Percentiles rank a stretch among this genome's conserved stretches.
phyloP scores from a whole-genome alignment of 2,888 invertebrate species.

The Agonopterix arenella region DNA sequence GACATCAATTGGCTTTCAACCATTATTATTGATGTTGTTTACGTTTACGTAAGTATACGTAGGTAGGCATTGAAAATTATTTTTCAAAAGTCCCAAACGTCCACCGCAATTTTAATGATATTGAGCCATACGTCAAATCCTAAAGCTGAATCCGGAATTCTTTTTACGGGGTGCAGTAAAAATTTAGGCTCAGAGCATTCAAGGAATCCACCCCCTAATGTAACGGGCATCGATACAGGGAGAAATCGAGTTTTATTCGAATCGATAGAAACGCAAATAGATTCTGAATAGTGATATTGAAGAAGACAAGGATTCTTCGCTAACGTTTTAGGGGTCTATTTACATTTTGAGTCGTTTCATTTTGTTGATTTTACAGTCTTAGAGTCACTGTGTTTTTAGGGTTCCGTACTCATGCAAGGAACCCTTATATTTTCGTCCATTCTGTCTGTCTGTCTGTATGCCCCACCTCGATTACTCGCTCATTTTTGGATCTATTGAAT shows the following conservation, averaged over 20 bases:
- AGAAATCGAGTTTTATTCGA: constrained; percentile 46
- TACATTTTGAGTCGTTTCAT: constrained; percentile 12
- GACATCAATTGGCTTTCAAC: neutral
- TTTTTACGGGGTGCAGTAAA: constrained; percentile 71
- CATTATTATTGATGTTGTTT: neutral
- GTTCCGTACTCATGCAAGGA: too few species aligned
- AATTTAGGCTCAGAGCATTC: constrained; percentile 68
- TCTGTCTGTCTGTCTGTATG: too few species aligned
- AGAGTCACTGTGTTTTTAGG: too few species aligned
- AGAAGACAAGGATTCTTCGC: neutral
- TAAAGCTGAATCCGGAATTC: constrained; percentile 67
- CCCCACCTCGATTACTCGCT: too few species aligned
- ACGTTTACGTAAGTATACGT: neutral
- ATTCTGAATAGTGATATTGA: constrained; percentile 22
- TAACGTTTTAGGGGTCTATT: constrained; percentile 10
- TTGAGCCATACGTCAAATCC: constrained; percentile 36
- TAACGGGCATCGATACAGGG: constrained; percentile 51
- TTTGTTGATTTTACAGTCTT: neutral
- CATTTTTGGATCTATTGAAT: too few species aligned
- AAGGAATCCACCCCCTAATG: constrained; percentile 61
- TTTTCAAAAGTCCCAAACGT: neutral
- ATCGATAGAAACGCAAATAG: constrained; percentile 56
- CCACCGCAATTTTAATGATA: neutral
- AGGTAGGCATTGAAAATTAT: neutral
- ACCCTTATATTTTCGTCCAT: too few species aligned